Evolutionary conservation across 2,797 vertebrate species (phyloP).

Genomic region (Tapirus indicus): DNA sequence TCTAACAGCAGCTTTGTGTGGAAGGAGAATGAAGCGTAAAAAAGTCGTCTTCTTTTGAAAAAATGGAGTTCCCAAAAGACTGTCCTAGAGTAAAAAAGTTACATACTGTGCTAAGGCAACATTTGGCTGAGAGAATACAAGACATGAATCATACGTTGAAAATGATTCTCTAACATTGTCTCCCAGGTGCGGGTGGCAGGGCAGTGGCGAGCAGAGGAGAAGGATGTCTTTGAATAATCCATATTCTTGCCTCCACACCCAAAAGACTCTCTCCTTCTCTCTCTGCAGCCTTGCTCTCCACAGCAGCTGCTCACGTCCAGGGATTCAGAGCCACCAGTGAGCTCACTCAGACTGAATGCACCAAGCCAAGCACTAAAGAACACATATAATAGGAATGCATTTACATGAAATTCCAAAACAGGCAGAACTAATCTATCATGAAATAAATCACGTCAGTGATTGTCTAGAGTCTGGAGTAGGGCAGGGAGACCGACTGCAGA

Average conservation of each 20-base stretch:
- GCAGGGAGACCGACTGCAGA: background rate
- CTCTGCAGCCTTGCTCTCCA: background rate
- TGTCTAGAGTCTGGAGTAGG: background rate
- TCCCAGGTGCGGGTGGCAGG: background rate
- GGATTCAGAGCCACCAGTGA: background rate
- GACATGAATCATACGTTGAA: background rate
- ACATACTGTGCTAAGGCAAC: background rate
- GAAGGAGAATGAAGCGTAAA: background rate
- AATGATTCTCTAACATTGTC: background rate
- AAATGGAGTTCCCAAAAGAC: background rate
- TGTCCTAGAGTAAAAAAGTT: background rate
- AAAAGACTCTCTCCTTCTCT: background rate
- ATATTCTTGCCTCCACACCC: background rate
- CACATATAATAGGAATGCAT: background rate
- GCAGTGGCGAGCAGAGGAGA: background rate
- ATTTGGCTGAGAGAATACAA: background rate
- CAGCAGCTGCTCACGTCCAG: background rate
- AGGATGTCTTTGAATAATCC: background rate
- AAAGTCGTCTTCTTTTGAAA: background rate
- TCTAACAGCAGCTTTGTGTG: background rate
- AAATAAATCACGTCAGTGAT: background rate
- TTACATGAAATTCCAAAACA: constrained; percentile 18
- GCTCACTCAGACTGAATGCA: background rate
- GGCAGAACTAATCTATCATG: background rate
- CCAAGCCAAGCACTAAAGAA: constrained; percentile 4